A percentile compares a stretch with the other conserved stretches of the same genome.
Conservation (phyloP, 2,113 vertebrate species). For the Osmerus mordax region DNA sequence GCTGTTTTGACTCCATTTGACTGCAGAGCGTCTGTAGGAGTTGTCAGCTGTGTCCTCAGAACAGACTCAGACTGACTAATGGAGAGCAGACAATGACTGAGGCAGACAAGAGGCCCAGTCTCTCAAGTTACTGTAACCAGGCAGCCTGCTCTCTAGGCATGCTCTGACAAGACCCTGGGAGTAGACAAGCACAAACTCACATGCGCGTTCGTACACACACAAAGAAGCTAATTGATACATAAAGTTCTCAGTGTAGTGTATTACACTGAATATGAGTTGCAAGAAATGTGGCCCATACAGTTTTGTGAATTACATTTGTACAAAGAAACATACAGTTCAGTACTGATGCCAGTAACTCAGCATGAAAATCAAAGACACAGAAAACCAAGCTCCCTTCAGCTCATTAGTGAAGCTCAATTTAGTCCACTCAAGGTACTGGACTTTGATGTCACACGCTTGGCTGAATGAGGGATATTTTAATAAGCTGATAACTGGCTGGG, state of each 20-base stretch:
- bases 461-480: slow-evolving; percentile 2
- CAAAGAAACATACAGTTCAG: too few species aligned
- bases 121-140: slow-evolving; percentile 52
- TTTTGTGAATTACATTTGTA: too few species aligned
- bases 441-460: neutral
- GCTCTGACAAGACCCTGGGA: neutral
- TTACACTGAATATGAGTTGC: too few species aligned
- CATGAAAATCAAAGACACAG: neutral
- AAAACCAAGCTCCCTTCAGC: neutral
- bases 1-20: slow-evolving; percentile 29
- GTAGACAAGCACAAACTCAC: too few species aligned
- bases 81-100: slow-evolving; percentile 32
- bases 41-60: slow-evolving; percentile 4
- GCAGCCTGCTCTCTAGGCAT: slow-evolving; percentile 15
- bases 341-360: too few species aligned
- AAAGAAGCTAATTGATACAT: too few species aligned
- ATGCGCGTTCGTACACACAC: too few species aligned
- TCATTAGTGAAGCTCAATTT: slow-evolving; percentile 4
- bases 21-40: neutral
- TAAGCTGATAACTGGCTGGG: neutral
- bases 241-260: too few species aligned
- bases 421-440: neutral
- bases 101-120: slow-evolving; percentile 25
- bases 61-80: slow-evolving; percentile 14
- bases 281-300: too few species aligned